Base-by-base conservation (phyloP, 2,888 invertebrate species). In the Graphium colonna region DNA sequence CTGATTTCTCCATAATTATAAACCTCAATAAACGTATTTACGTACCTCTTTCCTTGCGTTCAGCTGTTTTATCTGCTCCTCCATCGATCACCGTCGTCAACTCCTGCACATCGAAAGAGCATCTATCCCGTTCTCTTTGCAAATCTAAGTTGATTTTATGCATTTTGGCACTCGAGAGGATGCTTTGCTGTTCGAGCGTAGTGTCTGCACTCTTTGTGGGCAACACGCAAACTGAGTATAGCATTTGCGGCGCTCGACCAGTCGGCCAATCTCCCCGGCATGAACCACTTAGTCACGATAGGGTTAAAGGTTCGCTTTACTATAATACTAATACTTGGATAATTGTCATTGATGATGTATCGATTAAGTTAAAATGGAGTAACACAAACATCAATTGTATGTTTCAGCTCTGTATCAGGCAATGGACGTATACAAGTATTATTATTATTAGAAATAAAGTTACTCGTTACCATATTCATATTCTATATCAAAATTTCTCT, bases 11-110 rank as follows among this genome's bases (percentile, higher is more conserved):
- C 21, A 21, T 21, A 21, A 21, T 21, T 3, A 21, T 21, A 21
- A 2, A 21, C 5, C 21, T 21, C 5, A 21, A 21, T 5, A 21
- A 21, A 21, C 21, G 2, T 21, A 21, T 21, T 21, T 5, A 21
- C 21, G 21, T 5, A 85, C 90, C 88, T 73, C 79, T 76, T 33
- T 81, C 69, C 58, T 73, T 93, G 61, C 96, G 91, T 62, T 92
- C 91, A 52, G 77, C 72, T 1, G 95, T 95, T 76, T 93, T 94
- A 18, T 94, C 91, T 39, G 81, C 74, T 5, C 94, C 93, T 1
- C 96, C 96, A 73, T 95, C 95, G 59, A 96, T 87, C 61, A 95
- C 91, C 64, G 93, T 79, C 0, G 96, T 95, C 65, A 97, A 85
- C 76, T 97, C 97, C 52, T 85, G 69, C 0, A 93, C 79, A 73